Evolutionary conservation across 2,797 vertebrate genomes (phyloP).

Genomic region (Momotus momota): DNA sequence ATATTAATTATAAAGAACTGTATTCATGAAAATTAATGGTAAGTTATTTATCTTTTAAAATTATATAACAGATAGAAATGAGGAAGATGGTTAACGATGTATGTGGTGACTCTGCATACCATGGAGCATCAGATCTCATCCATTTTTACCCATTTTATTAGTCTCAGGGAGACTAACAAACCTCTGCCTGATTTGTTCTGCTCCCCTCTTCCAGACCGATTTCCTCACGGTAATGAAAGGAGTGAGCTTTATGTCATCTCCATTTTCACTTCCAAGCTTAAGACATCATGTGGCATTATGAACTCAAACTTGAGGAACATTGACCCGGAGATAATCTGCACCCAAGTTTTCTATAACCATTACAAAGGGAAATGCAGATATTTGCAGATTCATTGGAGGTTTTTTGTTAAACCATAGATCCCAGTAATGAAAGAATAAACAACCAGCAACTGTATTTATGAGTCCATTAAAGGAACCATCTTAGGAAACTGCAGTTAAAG

Average conservation of each 20-base stretch:
- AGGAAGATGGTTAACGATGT: background rate
- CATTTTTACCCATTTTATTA: background rate
- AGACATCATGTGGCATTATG: background rate
- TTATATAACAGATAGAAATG: background rate
- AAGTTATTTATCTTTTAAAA: background rate
- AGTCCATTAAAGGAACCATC: conserved; percentile 38
- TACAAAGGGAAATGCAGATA: background rate
- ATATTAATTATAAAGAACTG: background rate
- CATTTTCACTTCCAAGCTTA: background rate
- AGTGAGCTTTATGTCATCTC: background rate
- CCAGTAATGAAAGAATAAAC: conserved; percentile 51
- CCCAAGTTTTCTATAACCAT: background rate
- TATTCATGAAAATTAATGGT: background rate
- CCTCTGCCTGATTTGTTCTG: background rate
- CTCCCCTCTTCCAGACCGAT: background rate
- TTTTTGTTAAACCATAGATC: conserved; percentile 12
- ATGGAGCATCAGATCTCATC: background rate
- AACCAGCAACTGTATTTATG: conserved; percentile 51
- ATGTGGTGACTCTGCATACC: background rate
- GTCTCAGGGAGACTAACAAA: background rate
- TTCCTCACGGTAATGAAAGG: background rate
- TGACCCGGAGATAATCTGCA: background rate
- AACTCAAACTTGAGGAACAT: background rate
- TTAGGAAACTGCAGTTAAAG: conserved; percentile 44
- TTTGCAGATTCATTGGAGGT: background rate